Evolutionary conservation across 1,140 invertebrate genomes (phyloP), one percentile per base, ranked within the genome.

Genomic region (Zaprionus kolodkinae): DNA sequence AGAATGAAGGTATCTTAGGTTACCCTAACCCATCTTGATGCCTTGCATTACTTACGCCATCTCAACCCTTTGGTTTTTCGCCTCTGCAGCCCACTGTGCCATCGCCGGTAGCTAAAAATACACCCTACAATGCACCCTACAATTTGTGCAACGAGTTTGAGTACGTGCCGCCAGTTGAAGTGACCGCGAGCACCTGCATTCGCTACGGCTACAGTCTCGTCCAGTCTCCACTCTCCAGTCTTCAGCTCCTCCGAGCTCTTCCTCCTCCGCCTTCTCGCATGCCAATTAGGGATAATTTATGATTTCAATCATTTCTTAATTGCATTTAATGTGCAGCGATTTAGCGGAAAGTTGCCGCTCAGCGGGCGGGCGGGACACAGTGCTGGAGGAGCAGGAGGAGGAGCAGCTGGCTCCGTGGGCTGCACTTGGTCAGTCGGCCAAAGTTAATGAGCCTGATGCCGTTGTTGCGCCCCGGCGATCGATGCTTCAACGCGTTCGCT

Each of bases 251-350:
- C 36, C 57, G 50, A 2, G 21, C 21, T 1, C 21, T 21, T 21
- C 77, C 79, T 83, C 79, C 83, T 7, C 33, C 33, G 33, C 7
- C 33, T 35, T 77, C 77, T 50, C 45, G 45, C 45, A 50, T 50
- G 45, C 84, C 84, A 88, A 88, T 88, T 88, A 88, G 74, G 85
- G 84, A 62, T 88, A 88, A 88, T 88, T 88, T 88, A 88, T 88
- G 84, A 88, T 88, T 88, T 88, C 84, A 88, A 88, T 88, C 84
- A 88, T 88, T 89, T 88, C 84, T 88, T 88, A 88, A 88, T 88
- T 88, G 84, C 84, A 84, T 88, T 88, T 88, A 88, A 88, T 88
- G 84, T 89, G 84, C 85, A 88, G 68, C 77, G 84, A 88, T 88
- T 88, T 84, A 84, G 71, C 77, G 61, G 71, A 77, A 72, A 82